Percentiles rank a stretch among this genome's conserved stretches.
Evolutionary conservation across 2,797 vertebrate species (phyloP).

Genomic region (Mormyrus proboscirostris): DNA sequence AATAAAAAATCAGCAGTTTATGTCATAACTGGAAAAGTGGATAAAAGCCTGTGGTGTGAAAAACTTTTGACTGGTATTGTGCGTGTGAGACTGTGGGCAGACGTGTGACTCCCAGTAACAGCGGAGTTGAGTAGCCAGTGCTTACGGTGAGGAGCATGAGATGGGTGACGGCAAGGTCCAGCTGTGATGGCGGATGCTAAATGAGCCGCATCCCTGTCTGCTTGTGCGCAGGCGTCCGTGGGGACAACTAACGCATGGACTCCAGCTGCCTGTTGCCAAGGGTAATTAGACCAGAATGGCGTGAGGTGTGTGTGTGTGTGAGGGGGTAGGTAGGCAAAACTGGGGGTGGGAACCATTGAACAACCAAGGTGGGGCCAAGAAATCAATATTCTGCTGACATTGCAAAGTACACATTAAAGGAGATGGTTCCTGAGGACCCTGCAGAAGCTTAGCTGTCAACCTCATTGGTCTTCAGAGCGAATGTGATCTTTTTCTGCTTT

Average conservation of each 20-base stretch:
- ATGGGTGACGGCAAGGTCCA: neutral
- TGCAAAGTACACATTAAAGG: neutral
- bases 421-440: neutral
- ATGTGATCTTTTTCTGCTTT: neutral
- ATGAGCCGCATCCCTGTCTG: slow-evolving; percentile 40
- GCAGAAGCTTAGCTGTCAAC: neutral
- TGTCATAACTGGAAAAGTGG: neutral
- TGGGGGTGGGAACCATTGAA: slow-evolving; percentile 47
- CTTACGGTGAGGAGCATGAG: neutral
- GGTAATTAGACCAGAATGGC: slow-evolving; percentile 59
- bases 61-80: neutral
- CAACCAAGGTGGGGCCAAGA: slow-evolving; percentile 51
- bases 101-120: neutral
- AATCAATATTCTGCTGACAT: slow-evolving; percentile 51
- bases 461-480: neutral
- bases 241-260: slow-evolving; percentile 45
- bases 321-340: slow-evolving; percentile 63
- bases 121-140: neutral
- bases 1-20: neutral
- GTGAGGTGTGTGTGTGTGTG: slow-evolving; percentile 34
- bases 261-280: slow-evolving; percentile 57
- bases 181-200: slow-evolving; percentile 40
- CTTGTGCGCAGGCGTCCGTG: slow-evolving; percentile 38
- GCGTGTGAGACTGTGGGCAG: neutral
- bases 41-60: neutral